A percentile compares a stretch with the other conserved stretches of the same genome.
These are phyloP conservation scores for Gadus macrocephalus DNA, from an alignment of 2,113 vertebrate species.

Conservation along the genomic window DNA sequence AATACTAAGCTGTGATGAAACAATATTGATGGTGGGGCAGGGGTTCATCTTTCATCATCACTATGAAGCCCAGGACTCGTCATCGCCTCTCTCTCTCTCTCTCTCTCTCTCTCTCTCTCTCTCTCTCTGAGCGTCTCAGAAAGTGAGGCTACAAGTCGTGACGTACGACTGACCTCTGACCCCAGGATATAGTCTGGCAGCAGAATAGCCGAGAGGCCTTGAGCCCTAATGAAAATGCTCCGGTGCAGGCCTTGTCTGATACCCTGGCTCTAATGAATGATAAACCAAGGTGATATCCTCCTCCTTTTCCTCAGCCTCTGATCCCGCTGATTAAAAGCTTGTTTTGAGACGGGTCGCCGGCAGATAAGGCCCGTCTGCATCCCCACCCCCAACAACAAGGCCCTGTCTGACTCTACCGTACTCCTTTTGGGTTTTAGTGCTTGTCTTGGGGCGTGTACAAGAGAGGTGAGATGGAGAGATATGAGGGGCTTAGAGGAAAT, in stretches of 20 bases:
- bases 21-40: no score
- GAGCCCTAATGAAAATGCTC: slow-evolving; percentile 37
- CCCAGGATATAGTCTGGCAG: slow-evolving; percentile 23
- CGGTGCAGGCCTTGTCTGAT: slow-evolving; percentile 44
- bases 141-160: slow-evolving; percentile 19
- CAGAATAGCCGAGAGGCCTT: slow-evolving; percentile 17
- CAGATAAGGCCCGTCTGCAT: slow-evolving; percentile 49
- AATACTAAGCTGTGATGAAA: no score
- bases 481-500: not conserved
- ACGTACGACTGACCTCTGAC: slow-evolving; percentile 33
- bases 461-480: slow-evolving; percentile 1
- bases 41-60: no score
- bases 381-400: slow-evolving; percentile 17
- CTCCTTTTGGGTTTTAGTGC: not conserved
- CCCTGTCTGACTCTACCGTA: slow-evolving; percentile 9
- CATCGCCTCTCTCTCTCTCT: no score
- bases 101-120: no score
- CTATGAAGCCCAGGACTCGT: no score
- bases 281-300: slow-evolving; percentile 49
- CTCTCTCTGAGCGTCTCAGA: not conserved
- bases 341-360: slow-evolving; percentile 42
- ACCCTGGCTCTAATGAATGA: slow-evolving; percentile 59
- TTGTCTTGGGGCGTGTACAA: no score
- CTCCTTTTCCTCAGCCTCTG: slow-evolving; percentile 15
- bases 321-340: slow-evolving; percentile 51